These are phyloP conservation scores for Notarius quadriscutis DNA, from an alignment of 2,113 vertebrate genomes.

Conservation along the genomic window DNA sequence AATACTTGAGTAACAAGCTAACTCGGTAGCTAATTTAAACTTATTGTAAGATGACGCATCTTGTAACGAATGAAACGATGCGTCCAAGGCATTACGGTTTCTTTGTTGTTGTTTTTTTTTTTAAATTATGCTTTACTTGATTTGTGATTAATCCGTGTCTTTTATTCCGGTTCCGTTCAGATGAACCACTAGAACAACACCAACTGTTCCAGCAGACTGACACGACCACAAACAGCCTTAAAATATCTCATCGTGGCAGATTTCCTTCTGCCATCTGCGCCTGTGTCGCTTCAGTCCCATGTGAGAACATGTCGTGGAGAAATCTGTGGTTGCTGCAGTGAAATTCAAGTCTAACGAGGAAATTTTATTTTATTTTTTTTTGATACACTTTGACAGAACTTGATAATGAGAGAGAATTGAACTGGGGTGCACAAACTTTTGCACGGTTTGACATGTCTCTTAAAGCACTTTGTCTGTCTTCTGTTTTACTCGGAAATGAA, in stretches of 20 bases:
- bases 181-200: not conserved
- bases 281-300: not conserved
- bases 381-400: not conserved
- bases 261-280: conserved; percentile 19
- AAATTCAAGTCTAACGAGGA: not conserved
- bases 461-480: no score
- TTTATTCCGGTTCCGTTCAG: not conserved
- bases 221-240: not conserved
- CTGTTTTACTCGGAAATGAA: no score
- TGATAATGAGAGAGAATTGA: not conserved
- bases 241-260: conserved; percentile 13
- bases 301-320: not conserved
- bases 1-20: not conserved
- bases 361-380: no score
- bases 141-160: not conserved
- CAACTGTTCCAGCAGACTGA: not conserved
- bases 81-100: not conserved
- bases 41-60: not conserved
- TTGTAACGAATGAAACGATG: not conserved
- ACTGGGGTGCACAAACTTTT: not conserved
- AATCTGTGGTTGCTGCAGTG: not conserved
- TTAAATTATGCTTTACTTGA: not conserved
- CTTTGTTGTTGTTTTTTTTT: not conserved
- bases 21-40: not conserved
- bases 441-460: no score